Evolutionary conservation across 2,888 invertebrate species (phyloP), one percentile per base, ranked within the genome.

Genomic region (Frankliniella intonsa): DNA sequence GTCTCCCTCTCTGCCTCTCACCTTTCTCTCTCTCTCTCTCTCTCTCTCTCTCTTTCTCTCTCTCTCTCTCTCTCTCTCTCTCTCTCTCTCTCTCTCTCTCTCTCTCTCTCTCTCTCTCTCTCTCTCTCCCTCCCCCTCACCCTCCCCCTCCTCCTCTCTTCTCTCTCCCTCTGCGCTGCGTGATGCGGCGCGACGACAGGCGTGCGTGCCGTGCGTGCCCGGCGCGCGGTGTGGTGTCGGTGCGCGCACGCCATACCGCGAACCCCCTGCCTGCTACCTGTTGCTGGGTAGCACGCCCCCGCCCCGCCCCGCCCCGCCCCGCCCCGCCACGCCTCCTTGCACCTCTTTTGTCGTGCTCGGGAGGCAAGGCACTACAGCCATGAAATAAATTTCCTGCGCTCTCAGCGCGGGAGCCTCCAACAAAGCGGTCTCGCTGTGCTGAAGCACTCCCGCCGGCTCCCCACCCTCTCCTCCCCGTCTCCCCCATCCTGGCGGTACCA

Each of bases 81-180:
- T 76, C 65, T 62, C 82, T 81, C 82, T 80, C 82, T n/a, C 51
- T 50, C 50, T 83, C 81, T 83, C 82, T 81, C 83, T 82, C 82
- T 55, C 79, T 79, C 83, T 81, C 27, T 82, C 27, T 3, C 55
- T 8, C 55, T 55, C 55, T 55, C 55, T 5, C 55, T 55, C 2
- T 55, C 8, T 2, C 55, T 55, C 55, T 55, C 8, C 17, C 55
- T 55, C 55, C 38, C 38, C 38, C 38, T 2, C 38, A 2, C 38
- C 38, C 2, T 5, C 38, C 38, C 38, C 3, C 38, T 5, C 38
- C 38, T 2, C 38, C 38, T 5, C 38, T 2, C 38, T 5, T 5
- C 38, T 2, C 38, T 5, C 38, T 38, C 38, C 38, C 5, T 5
- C 38, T 3, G 38, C 38, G 2, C 38, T 38, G 38, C 38, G 38